Evolutionary conservation across 2,888 invertebrate genomes (phyloP), one percentile per base, ranked within the genome.

Genomic region (Venusia cambrica): DNA sequence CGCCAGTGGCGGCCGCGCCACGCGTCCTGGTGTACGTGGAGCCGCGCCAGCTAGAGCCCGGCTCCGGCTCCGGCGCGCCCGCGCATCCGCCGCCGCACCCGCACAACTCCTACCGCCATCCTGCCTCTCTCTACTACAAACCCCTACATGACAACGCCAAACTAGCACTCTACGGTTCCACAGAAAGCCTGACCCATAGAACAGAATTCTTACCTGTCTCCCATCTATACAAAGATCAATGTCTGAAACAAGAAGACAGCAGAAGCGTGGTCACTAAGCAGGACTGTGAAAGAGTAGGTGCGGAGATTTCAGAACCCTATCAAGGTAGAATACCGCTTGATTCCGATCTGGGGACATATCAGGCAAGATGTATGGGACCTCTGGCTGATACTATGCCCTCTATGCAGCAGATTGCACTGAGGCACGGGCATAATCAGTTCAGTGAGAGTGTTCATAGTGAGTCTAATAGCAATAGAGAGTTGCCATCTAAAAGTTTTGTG

Each of bases 21-120:
- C 85, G 87, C 78, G 75, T 87, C 73, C 77, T 87, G 77, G 73
- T 87, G 62, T 87, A 87, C 83, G 85, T 87, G 80, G 83, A 84
- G 73, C 71, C 77, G 76, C 78, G 81, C 77, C 79, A 78, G 79
- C 78, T 83, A 79, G 83, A 81, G 73, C 73, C 81, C 71, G 85
- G 77, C 72, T 72, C 77, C 76, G 76, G 72, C 69, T 70, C 67
- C 45, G 76, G 72, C 69, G 70, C 67, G 45, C 60, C 68, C 51
- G 71, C 69, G 48, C 69, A 69, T 58, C 63, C 63, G 31, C 42
- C 46, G 36, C 51, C 51, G 14, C 54, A 54, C 37, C 66, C 59
- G 45, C 70, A 64, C 46, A 69, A 69, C 54, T 60, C 72, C 54
- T 77, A 79, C 32, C 65, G 61, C 54, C 76, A 70, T 46, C 56